Conservation (phyloP, 2,888 invertebrate genomes). For the Mystacides longicornis region DNA sequence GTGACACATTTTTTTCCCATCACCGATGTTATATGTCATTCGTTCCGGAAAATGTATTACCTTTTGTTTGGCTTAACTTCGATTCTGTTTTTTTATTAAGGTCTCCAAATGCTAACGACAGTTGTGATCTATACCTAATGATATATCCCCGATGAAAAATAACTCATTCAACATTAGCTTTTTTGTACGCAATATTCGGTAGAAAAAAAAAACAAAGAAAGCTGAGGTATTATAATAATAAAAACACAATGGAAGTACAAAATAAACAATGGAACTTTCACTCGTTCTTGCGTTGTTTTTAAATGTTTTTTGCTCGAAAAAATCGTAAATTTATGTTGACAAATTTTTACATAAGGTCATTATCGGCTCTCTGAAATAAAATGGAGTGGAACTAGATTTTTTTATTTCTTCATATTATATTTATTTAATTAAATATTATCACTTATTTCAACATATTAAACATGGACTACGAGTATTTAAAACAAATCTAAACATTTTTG, state of each 20-base stretch:
- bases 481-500: no score
- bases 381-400: no score
- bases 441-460: no score
- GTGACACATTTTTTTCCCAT: constrained; percentile 12
- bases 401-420: no score
- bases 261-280: no score
- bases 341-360: no score
- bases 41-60: constrained; percentile 4
- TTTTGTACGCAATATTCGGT: background rate
- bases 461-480: no score
- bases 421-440: no score
- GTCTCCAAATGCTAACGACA: constrained; percentile 25
- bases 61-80: background rate
- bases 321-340: no score
- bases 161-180: constrained; percentile 7
- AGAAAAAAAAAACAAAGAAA: background rate
- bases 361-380: no score
- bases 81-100: constrained; percentile 11
- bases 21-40: constrained; percentile 23
- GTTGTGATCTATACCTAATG: constrained; percentile 23
- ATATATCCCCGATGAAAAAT: constrained; percentile 6
- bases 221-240: background rate
- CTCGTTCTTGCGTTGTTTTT: no score
- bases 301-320: no score
- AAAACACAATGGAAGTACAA: background rate